Evolutionary conservation across 1,140 invertebrate genomes (phyloP).

Genomic region (Zophobas atratus): DNA sequence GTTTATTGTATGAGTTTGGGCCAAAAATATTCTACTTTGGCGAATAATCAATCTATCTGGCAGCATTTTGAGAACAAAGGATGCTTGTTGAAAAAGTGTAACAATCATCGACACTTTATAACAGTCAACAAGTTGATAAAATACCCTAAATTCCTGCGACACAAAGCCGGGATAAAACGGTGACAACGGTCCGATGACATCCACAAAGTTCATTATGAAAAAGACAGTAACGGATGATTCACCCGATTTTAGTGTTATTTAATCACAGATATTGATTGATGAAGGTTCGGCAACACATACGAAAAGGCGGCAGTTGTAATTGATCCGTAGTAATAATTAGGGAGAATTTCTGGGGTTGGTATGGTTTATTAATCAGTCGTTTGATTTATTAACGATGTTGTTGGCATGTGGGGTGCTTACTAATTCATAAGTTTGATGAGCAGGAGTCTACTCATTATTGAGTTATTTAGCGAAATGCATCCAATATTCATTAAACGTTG

Average conservation of each 20-base stretch:
- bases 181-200: constrained; percentile 9
- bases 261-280: constrained; percentile 33
- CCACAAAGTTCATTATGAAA: constrained; percentile 26
- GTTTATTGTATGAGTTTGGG: no score
- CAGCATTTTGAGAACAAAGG: no score
- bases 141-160: constrained; percentile 15
- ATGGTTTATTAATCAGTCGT: constrained; percentile 37
- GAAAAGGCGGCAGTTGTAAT: constrained; percentile 31
- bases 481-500: constrained; percentile 37
- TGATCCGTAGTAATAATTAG: constrained; percentile 35
- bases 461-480: constrained; percentile 43
- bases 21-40: no score
- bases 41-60: no score
- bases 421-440: constrained; percentile 35
- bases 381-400: constrained; percentile 42
- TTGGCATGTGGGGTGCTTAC: constrained; percentile 29
- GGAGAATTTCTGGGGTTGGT: constrained; percentile 24
- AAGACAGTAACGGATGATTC: constrained; percentile 15
- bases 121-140: constrained; percentile 16
- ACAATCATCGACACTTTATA: no score
- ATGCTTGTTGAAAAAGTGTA: no score
- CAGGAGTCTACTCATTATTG: constrained; percentile 36
- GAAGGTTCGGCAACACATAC: constrained; percentile 7
- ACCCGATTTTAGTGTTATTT: constrained; percentile 7
- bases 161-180: background rate